Base-by-base conservation (phyloP, 2,113 vertebrate genomes). In the Myotis davidii region DNA sequence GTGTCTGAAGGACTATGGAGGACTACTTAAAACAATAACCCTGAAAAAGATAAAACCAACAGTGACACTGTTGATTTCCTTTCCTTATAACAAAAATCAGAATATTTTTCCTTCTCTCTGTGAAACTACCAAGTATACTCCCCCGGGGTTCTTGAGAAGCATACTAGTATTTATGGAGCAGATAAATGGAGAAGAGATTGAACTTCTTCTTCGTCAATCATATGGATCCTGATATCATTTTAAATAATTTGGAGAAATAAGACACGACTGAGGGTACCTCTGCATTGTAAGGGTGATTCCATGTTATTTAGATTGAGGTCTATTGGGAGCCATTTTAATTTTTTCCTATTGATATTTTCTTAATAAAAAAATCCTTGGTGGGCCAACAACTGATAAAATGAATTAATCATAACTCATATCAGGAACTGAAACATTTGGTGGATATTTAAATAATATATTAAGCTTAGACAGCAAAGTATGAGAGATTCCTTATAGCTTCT, bases 391-490 rank as follows among this genome's bases (percentile, higher is more conserved):
- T 79, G 50, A 73, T 82, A 79, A 88, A 95, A 78, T 54, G 70
- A 77, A 65, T 73, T 88, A 61, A 82, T 64, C 3, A 84, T 65
- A 91, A 23, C 11, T 93, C 79, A 82, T 12, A 70, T 72, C 1
- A 70, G 78, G 12, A n/a, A 72, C 37, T 27, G 18, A 85, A 59
- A 48, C 11, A 85, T 65, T 91, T 88, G 17, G 9, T 27, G 50
- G 20, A n/a, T 78, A 56, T 29, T 45, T 78, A 67, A 64, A 94
- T 91, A 93, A 81, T 61, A 21, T 70, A 23, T 78, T 94, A 81
- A 85, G 37, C 14, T 95, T 9, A 87, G 2, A 37, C 59, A 92
- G 61, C 1, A 79, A 74, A 87, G 23, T 85, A 45, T 89, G 27
- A 95, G 56, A 61, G 48, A 34, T 90, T 83, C 5, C 13, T 96